Base-by-base conservation (phyloP, 1,140 invertebrate species). In the Drosophila neocordata region DNA sequence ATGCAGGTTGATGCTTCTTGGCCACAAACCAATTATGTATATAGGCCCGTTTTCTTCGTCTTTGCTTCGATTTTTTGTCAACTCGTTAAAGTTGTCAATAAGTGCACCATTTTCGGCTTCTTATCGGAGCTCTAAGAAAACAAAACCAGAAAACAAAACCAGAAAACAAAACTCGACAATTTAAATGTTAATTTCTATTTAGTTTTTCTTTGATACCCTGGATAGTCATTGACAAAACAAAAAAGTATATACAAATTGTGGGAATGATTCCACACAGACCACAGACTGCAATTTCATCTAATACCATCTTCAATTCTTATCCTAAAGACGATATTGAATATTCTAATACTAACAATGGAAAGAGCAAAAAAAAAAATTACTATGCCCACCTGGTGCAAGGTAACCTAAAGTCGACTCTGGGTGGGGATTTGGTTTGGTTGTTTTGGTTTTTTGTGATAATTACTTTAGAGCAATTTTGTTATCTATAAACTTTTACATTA, bases 21-120 rank as follows among this genome's bases (percentile, higher is more conserved):
- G 59, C 73, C 78, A 74, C 63, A 80, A 82, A 87, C 70, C 68
- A 78, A 69, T 72, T 87, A 76, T 79, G 78, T 78, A 80, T 81
- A 74, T 74, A 62, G 59, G 65, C 59, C 69, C 69, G 59, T 68
- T 60, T 65, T 27, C 27, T 58, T 68, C 63, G 56, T 44, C 72
- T 60, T 57, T 52, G 69, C 51, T 24, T 51, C 38, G 38, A 41
- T 57, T 62, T 61, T 78, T 69, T 31, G 73, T 48, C 59, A 71
- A 80, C 81, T 85, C 83, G 83, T 87, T 87, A 87, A 87, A 87
- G 83, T 87, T 87, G 83, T 87, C 83, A 87, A 87, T 87, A 87
- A 87, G 83, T 87, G 83, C 83, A 88, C 79, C 83, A 88, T 87
- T 87, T 87, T 88, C 82, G 66, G 76, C 71, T 88, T 71, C 79